Evolutionary conservation across 2,888 invertebrate genomes (phyloP).

Genomic region (Abrostola tripartita): DNA sequence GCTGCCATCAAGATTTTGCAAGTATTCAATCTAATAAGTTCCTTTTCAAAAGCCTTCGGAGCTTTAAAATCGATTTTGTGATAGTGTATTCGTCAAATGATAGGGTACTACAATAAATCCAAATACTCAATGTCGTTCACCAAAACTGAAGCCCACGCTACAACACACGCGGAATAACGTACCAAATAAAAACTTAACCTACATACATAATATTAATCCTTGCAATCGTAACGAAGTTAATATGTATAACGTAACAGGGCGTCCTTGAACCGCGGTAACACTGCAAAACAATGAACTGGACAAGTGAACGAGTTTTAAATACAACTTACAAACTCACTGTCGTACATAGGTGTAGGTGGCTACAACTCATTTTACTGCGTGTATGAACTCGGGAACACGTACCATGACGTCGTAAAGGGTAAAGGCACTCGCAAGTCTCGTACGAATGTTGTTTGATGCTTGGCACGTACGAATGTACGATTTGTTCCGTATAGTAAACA

Average conservation of each 20-base stretch:
- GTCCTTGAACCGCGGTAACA: constrained; percentile 79
- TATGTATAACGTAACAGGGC: constrained; percentile 66
- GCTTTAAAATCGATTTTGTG: no score
- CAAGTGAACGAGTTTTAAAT: constrained; percentile 36
- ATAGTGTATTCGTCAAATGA: no score
- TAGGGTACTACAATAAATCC: background rate
- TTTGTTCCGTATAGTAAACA: constrained; percentile 1
- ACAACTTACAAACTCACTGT: background rate
- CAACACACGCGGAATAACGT: constrained; percentile 38
- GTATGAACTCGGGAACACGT: background rate
- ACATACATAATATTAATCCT: constrained; percentile 55
- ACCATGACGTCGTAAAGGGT: background rate
- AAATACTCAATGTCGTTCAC: constrained; percentile 10
- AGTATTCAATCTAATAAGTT: no score
- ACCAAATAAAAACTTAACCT: constrained; percentile 44
- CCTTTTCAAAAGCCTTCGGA: no score
- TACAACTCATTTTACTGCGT: constrained; percentile 6
- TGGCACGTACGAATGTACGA: constrained; percentile 8
- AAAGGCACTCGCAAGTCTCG: constrained; percentile 2
- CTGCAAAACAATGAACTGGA: constrained; percentile 56
- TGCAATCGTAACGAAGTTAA: constrained; percentile 59
- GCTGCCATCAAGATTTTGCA: no score
- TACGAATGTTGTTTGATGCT: constrained; percentile 8
- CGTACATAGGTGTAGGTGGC: background rate
- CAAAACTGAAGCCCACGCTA: constrained; percentile 30